Base-by-base conservation (phyloP, 2,113 vertebrate genomes). In the Sardina pilchardus region DNA sequence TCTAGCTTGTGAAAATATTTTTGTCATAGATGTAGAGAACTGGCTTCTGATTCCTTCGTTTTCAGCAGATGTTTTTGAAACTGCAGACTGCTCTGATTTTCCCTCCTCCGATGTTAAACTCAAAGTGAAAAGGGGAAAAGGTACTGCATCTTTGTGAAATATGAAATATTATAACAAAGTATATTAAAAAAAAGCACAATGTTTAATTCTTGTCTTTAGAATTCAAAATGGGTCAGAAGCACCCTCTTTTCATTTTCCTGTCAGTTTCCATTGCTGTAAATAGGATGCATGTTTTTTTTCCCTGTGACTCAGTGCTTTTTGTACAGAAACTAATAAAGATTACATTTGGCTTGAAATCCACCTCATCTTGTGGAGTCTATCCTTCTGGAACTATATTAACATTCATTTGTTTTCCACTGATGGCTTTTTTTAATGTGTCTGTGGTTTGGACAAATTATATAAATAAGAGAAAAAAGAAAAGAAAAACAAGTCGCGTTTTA, bases 321-420 rank as follows among this genome's bases (percentile, higher is more conserved):
- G 95, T 95, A 95, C 94, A 95, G 94, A 95, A 95, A 94, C 92
- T 94, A 96, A 96, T 96, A 96, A 96, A 96, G 94, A 95, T 94
- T 92, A 95, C 91, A 94, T 95, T 95, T 95, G 95, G 94, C 95
- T 95, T 93, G 93, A 93, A 91, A 47, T 34, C 67, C 50, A 17
- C 14, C 56, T 67, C 71, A 45, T 78, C 71, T 78, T 78, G 71
- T 78, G 43, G 47, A 83, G 34, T 59, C 45, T 83, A 48, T 43
- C 48, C 85, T 90, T 86, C 45, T 83, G 71, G 6, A 78, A 44
- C 7, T 36, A 26, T 16, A 80, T 81, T 78, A 39, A 48, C 47
- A 42, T 56, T 36, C 48, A 30, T 14, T 34, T 36, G 26, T 39
- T 78, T 75, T 34, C 67, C 34, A 36, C 4, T 78, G 34, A 78